Conservation (phyloP, 2,888 invertebrate species). For the Tryphoninae sp. region DNA sequence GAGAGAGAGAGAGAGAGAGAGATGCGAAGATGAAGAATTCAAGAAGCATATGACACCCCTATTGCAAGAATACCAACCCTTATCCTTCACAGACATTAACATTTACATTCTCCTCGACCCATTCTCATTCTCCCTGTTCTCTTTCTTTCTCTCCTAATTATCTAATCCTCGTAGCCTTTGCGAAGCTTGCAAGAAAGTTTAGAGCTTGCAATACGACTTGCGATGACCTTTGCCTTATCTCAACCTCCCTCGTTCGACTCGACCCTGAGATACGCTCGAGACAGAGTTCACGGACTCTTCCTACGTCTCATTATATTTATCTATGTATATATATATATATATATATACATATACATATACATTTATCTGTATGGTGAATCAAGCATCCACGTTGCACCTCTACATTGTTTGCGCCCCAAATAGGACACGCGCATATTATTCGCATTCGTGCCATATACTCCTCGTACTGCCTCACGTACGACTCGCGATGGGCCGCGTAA, state of each 20-base stretch:
- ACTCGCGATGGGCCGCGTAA: conserved; percentile 24
- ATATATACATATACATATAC: no score
- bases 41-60: neutral
- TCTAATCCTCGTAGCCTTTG: conserved; percentile 16
- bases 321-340: no score
- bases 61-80: neutral
- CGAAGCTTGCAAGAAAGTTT: conserved; percentile 53
- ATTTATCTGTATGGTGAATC: neutral
- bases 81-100: neutral
- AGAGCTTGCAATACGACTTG: conserved; percentile 16
- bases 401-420: neutral
- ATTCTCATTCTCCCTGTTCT: conserved; percentile 31
- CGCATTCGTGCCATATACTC: conserved; percentile 49
- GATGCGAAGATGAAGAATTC: no score
- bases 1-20: neutral
- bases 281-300: neutral
- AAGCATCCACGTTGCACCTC: neutral
- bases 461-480: conserved; percentile 22
- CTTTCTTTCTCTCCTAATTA: neutral
- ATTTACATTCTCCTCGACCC: conserved; percentile 15
- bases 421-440: conserved; percentile 46
- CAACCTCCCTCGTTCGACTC: conserved; percentile 11
- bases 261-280: conserved; percentile 3
- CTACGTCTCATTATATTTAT: neutral
- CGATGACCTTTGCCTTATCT: conserved; percentile 6